Evolutionary conservation across 1,140 invertebrate genomes (phyloP).

Genomic region (Cepaea nemoralis): DNA sequence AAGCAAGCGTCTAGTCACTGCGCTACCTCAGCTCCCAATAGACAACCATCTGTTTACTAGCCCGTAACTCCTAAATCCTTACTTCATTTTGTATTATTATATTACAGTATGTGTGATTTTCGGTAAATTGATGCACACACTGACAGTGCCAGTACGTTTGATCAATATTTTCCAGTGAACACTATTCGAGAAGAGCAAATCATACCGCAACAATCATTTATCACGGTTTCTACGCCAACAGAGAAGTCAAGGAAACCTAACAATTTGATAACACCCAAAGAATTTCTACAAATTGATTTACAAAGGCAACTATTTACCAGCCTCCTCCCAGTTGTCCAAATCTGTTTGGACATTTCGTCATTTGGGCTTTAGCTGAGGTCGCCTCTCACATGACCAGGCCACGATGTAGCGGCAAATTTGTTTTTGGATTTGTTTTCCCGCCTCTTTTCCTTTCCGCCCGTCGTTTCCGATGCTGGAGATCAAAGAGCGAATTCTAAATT

Average conservation of each 20-base stretch:
- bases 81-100: too few species aligned
- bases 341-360: conserved; percentile 2
- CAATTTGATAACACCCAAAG: background rate
- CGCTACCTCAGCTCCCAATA: too few species aligned
- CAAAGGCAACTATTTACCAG: background rate
- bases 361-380: background rate
- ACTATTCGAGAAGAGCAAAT: too few species aligned
- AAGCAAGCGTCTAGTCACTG: too few species aligned
- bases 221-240: too few species aligned
- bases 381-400: background rate
- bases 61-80: too few species aligned
- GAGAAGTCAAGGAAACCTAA: background rate
- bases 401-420: background rate
- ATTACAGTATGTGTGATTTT: too few species aligned
- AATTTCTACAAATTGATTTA: background rate
- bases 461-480: background rate
- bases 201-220: too few species aligned
- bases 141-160: too few species aligned
- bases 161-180: too few species aligned
- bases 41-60: too few species aligned
- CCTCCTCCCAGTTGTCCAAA: background rate
- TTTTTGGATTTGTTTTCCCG: background rate
- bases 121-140: too few species aligned
- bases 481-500: background rate
- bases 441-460: background rate